phyloP scores from a whole-genome alignment of 2,113 vertebrate genomes.

The Collichthys lucidus region DNA sequence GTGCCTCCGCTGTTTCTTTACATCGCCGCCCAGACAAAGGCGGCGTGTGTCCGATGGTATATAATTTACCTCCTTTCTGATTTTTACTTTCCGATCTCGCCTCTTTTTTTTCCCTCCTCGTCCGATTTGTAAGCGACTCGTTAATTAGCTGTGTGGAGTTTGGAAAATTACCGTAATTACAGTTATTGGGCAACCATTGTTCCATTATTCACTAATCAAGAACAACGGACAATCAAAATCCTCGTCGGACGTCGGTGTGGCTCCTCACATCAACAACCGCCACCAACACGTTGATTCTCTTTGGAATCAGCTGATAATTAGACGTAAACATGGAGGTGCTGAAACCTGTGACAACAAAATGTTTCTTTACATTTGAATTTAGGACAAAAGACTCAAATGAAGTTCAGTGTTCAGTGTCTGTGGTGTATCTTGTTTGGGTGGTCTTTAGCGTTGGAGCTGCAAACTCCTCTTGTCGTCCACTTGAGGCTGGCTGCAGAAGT shows the following conservation, averaged over 20 bases:
- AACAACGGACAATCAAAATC: slow-evolving; percentile 39
- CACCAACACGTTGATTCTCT: background rate
- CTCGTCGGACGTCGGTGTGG: background rate
- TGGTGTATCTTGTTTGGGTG: too few relatives aligned
- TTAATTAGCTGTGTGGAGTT: slow-evolving; percentile 61
- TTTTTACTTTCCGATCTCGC: slow-evolving; percentile 14
- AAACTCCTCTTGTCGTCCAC: too few relatives aligned
- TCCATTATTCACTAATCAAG: slow-evolving; percentile 62
- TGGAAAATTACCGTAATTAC: slow-evolving; percentile 64
- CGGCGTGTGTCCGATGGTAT: slow-evolving; percentile 52
- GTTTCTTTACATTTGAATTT: too few relatives aligned
- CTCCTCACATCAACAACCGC: background rate
- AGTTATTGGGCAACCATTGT: slow-evolving; percentile 48
- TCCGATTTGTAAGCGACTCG: slow-evolving; percentile 35
- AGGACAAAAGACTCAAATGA: too few relatives aligned
- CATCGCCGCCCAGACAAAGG: slow-evolving; percentile 55
- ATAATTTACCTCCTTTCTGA: slow-evolving; percentile 60
- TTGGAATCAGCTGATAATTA: background rate
- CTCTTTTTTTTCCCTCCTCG: background rate
- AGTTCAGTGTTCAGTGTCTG: too few relatives aligned
- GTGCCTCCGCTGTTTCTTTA: slow-evolving; percentile 39
- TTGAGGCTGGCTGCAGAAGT: too few relatives aligned
- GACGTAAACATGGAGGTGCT: slow-evolving; percentile 4
- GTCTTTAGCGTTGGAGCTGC: too few relatives aligned
- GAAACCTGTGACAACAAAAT: background rate